Evolutionary conservation across 2,113 vertebrate species (phyloP).

Genomic region (Xenus cinereus): DNA sequence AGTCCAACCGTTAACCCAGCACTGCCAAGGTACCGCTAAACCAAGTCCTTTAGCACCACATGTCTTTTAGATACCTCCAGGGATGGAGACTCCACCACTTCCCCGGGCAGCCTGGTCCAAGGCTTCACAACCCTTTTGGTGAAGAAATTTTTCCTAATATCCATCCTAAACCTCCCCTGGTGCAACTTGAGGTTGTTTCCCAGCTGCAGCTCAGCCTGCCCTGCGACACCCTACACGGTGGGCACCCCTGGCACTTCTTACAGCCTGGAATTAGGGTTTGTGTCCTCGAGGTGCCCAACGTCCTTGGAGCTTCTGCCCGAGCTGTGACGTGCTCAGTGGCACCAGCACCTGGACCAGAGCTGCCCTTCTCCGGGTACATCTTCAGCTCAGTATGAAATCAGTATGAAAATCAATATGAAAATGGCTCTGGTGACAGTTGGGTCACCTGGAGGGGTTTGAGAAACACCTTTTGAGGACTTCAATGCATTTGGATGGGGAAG

Average conservation of each 20-base stretch:
- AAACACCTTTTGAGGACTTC: neutral
- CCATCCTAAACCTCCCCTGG: neutral
- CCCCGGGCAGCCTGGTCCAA: neutral
- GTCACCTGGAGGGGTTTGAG: neutral
- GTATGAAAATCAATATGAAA: neutral
- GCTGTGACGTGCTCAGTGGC: accelerated
- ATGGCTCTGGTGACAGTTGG: neutral
- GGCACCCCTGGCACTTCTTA: neutral
- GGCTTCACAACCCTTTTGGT: neutral
- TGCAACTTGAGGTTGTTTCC: neutral
- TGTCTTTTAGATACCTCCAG: neutral
- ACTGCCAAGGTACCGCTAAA: neutral
- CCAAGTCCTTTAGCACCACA: neutral
- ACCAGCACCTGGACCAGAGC: neutral
- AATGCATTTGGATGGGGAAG: too few species aligned
- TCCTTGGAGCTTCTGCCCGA: neutral
- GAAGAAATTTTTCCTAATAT: neutral
- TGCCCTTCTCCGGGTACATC: neutral
- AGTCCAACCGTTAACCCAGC: neutral
- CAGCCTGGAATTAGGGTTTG: too few species aligned
- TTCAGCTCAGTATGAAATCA: neutral
- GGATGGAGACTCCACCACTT: neutral
- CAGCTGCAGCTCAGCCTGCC: neutral
- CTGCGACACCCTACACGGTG: accelerated
- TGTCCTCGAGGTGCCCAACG: accelerated